phyloP scores from a whole-genome alignment of 2,888 invertebrate species.

The Synanthedon formicaeformis region DNA sequence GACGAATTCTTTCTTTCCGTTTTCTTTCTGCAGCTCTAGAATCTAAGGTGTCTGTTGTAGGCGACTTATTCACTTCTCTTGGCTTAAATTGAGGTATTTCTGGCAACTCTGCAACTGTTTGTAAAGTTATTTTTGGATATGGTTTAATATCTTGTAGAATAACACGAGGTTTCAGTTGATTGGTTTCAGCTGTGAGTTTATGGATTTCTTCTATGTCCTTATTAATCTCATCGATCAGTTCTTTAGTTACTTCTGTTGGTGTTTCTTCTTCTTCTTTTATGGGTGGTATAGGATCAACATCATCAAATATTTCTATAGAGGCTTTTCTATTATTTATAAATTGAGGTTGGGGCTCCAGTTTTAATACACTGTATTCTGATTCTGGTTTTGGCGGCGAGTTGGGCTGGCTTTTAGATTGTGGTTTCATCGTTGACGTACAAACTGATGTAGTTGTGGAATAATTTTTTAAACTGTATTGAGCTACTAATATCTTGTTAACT shows the following conservation, averaged over 20 bases:
- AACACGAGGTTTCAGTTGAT: conserved; percentile 45
- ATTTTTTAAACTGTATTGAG: conserved; percentile 69
- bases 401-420: conserved; percentile 60
- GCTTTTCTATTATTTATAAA: conserved; percentile 38
- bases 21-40: conserved; percentile 62
- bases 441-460: conserved; percentile 46
- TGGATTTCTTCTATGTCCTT: conserved; percentile 66
- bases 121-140: conserved; percentile 71
- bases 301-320: conserved; percentile 49
- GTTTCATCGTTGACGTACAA: conserved; percentile 34
- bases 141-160: conserved; percentile 63
- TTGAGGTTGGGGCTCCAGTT: conserved; percentile 31
- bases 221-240: conserved; percentile 53
- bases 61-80: conserved; percentile 38
- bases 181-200: conserved; percentile 59
- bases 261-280: conserved; percentile 57
- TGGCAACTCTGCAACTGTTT: conserved; percentile 72
- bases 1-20: conserved; percentile 74
- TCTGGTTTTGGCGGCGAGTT: conserved; percentile 63
- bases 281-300: conserved; percentile 52
- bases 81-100: conserved; percentile 72
- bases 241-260: conserved; percentile 45
- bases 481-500: conserved; percentile 68
- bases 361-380: conserved; percentile 40
- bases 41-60: conserved; percentile 49